Conservation (phyloP, 2,113 vertebrate genomes). For the Donacobius atricapilla region DNA sequence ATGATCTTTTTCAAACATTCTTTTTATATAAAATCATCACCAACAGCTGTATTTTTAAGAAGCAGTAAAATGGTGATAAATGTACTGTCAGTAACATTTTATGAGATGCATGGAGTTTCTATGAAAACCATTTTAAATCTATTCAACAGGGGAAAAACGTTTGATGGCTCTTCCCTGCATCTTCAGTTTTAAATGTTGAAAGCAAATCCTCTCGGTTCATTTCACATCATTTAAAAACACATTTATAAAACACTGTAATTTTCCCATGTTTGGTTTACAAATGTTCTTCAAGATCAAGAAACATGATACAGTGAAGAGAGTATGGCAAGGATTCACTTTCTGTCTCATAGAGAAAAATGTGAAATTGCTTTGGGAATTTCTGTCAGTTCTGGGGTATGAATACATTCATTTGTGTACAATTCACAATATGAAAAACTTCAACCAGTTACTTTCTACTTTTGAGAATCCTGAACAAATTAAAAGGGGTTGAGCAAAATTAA, state of each 20-base stretch:
- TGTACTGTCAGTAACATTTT: background rate
- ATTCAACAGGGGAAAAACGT: background rate
- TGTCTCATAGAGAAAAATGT: background rate
- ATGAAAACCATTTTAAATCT: background rate
- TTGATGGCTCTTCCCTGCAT: background rate
- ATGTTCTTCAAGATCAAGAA: background rate
- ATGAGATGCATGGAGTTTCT: background rate
- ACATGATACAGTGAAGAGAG: background rate
- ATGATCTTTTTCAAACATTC: background rate
- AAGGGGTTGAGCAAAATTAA: background rate
- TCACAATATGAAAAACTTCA: background rate
- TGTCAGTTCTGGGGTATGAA: background rate
- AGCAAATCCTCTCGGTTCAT: background rate
- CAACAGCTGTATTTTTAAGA: background rate
- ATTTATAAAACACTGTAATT: background rate
- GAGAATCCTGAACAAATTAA: background rate
- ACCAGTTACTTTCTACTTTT: background rate
- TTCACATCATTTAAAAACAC: background rate
- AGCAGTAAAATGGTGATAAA: constrained; percentile 1
- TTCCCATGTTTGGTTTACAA: background rate
- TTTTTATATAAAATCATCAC: background rate
- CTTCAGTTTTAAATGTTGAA: background rate
- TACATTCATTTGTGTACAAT: background rate
- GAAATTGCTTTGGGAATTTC: background rate
- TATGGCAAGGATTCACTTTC: background rate